Evolutionary conservation across 2,797 vertebrate genomes (phyloP).

Genomic region (Capromys pilorides): DNA sequence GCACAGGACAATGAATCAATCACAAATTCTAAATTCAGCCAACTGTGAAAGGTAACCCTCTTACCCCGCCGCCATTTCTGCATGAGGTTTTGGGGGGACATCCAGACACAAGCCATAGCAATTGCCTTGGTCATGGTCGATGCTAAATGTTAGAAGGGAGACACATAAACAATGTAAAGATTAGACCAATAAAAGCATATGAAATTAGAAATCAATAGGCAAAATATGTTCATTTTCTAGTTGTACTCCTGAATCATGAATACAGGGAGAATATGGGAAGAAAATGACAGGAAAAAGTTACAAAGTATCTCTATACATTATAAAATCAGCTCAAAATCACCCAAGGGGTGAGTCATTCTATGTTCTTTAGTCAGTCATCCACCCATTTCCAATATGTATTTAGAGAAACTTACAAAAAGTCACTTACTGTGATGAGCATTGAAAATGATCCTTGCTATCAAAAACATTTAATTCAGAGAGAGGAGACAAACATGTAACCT

Average conservation of each 20-base stretch:
- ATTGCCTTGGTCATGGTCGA: background rate
- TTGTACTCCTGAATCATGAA: background rate
- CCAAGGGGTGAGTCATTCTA: too few species aligned
- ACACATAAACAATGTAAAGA: conserved; percentile 19
- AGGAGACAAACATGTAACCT: conserved; percentile 24
- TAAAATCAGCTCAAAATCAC: too few species aligned
- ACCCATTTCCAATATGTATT: too few species aligned
- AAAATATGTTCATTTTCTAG: conserved; percentile 4
- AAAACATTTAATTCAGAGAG: background rate
- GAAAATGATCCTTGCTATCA: conserved; percentile 25
- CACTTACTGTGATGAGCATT: background rate
- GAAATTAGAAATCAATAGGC: background rate
- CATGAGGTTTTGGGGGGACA: too few species aligned
- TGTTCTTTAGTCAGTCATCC: too few species aligned
- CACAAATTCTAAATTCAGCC: too few species aligned
- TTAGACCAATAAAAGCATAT: background rate
- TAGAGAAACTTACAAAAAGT: too few species aligned
- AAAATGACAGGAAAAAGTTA: background rate
- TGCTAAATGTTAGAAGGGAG: background rate
- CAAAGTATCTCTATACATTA: background rate
- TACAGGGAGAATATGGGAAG: background rate
- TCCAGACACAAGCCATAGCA: background rate
- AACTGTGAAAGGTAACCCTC: too few species aligned
- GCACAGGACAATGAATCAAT: too few species aligned
- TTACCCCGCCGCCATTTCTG: too few species aligned